Base-by-base conservation (phyloP, 1,140 invertebrate genomes). In the Musca domestica region DNA sequence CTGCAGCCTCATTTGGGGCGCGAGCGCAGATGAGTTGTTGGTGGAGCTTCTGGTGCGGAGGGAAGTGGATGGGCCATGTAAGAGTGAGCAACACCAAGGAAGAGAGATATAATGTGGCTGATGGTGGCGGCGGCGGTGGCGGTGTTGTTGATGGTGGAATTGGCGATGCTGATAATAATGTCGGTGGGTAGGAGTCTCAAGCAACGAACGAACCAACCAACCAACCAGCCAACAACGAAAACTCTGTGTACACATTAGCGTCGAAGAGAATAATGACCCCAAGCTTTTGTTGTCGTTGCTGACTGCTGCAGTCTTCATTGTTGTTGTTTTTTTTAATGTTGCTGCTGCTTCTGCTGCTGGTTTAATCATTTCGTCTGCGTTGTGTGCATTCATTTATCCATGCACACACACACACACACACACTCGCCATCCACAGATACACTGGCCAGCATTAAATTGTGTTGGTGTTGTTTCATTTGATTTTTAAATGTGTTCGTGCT, bases 231-330 rank as follows among this genome's bases (percentile, higher is more conserved):
- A 41, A 41, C 34, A 41, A 41, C 34, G 10, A 41, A 41, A 41
- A 41, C 34, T 9, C 34, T 9, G 34, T 41, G 64, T 41, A 19
- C 17, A 61, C 56, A 61, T 48, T 64, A 74, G 71, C 69, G 72
- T 77, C 76, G 73, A 80, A 80, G 76, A 79, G 78, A 80, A 80
- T 80, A 80, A 80, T 80, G 78, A 80, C 78, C 78, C 78, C 78
- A 80, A 80, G 76, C 76, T 73, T 76, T 61, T 61, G 56, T 54
- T 54, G 52, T 54, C 20, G 51, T 54, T 54, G 30, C 25, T 75
- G 67, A 47, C 58, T 69, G 66, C 27, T 64, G 49, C 52, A 69
- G 64, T 66, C 67, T 46, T 68, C 70, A 64, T 71, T 73, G 73
- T 64, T 72, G 66, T 68, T 68, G 64, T 61, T 69, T 56, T 70